Evolutionary conservation across 2,113 vertebrate genomes (phyloP), one percentile per base, ranked within the genome.

Genomic region (Mionectes macconnelli): DNA sequence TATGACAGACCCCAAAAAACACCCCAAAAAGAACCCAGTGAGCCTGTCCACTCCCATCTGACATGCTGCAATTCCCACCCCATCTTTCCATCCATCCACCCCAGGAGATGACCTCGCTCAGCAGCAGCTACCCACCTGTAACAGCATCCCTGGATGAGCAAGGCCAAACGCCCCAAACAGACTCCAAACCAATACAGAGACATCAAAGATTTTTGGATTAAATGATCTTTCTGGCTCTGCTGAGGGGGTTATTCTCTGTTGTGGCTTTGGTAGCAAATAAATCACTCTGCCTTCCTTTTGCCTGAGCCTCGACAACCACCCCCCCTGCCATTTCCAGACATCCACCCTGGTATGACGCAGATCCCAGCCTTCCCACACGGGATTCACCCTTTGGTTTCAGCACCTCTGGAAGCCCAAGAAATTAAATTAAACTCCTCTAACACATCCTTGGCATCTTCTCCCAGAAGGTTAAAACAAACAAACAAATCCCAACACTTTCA

Each of bases 271-370:
- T 19, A 67, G 66, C 47, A 50, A 67, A 84, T 82, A 53, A 63
- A 75, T 66, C 4, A 0, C 24, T 68, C 66, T 44, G 75, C 40
- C 40, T 60, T 73, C 55, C 39, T 49, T 69, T 83, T 31, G 35
- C 1, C 1, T 14, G 76, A 49, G 42, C n/a, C 63, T 73, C 25
- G 3, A 15, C n/a, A 80, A 77, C 31, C 2, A 14, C 14, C 20
- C 18, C 18, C 11, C 53, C 11, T 12, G 18, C 31, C 22, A 1
- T 33, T 82, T 24, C 12, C 50, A 59, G 74, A 11, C 3, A 5
- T 28, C 53, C 1, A 2, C 5, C 8, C 60, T 44, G 62, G 49
- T 56, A 64, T 2, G 0, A 31, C 4, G 2, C 31, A 27, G 14
- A 56, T 33, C 69, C 72, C 66, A 75, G 33, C 44, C 31, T 82